Base-by-base conservation (phyloP, 2,113 vertebrate species). In the Guaruba guarouba region DNA sequence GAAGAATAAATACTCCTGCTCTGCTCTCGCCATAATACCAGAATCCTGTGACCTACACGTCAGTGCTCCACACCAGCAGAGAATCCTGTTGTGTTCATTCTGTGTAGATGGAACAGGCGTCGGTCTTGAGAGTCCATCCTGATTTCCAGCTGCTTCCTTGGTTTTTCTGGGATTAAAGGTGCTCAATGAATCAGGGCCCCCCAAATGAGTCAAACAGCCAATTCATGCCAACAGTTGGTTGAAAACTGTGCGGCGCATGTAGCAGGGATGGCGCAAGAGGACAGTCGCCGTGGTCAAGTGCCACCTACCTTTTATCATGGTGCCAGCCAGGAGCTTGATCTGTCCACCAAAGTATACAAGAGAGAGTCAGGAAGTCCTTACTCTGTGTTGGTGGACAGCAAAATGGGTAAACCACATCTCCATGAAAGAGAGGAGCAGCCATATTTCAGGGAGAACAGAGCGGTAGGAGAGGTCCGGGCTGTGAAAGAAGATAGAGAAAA, bases 191-290 rank as follows among this genome's bases (percentile, higher is more conserved):
- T 90, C 64, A 90, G 70, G 94, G 93, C 93, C 96, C 89, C 92
- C 95, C 98, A 96, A 87, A 99, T 99, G 99, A 99, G 97, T 97
- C 98, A 98, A 62, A 49, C 97, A 57, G 96, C 96, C 97, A 91
- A 98, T 96, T 98, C 99, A 96, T 98, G 98, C 97, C 98, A 98
- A 95, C 98, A 98, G 95, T 97, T 98, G 96, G 98, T 98, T 92
- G 99, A 99, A 94, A 98, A 98, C 97, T 97, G 98, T 91, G 95
- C 98, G 29, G 85, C 96, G n/a, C 98, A 98, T 35, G 98, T 96
- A 92, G 98, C 98, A 83, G 98, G 98, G 75, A 99, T 99, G 99
- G 99, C 99, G 20, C 99, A 99, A 94, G 99, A 99, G 91, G 99
- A 99, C 48, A 97, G 97, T 80, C 98, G 97, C 44, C 98, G 98